phyloP scores from a whole-genome alignment of 2,888 invertebrate species.

The Abrostola triplasia region DNA sequence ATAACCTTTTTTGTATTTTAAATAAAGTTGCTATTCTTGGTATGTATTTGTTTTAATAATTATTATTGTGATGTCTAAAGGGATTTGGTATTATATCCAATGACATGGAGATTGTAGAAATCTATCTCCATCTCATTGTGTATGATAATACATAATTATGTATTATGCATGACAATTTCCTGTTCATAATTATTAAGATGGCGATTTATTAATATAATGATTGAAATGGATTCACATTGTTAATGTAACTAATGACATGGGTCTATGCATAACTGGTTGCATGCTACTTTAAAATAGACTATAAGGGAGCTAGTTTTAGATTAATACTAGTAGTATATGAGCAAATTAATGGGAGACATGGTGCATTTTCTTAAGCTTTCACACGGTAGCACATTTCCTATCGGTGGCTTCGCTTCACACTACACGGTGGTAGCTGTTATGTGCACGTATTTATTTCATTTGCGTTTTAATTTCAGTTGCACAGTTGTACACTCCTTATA shows the following conservation, averaged over 20 bases:
- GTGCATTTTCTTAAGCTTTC: constrained; percentile 86
- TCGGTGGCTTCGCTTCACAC: constrained; percentile 82
- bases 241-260: constrained; percentile 57
- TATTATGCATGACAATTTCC: constrained; percentile 55
- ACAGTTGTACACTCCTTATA: constrained; percentile 88
- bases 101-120: constrained; percentile 38
- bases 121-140: constrained; percentile 44
- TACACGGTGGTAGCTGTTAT: constrained; percentile 77
- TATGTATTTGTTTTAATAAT: constrained; percentile 74
- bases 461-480: constrained; percentile 88
- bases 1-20: constrained; percentile 87
- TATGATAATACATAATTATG: constrained; percentile 21
- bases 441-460: constrained; percentile 87
- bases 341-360: constrained; percentile 88
- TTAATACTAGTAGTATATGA: constrained; percentile 67
- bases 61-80: constrained; percentile 23
- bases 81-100: constrained; percentile 29
- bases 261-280: constrained; percentile 69
- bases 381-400: constrained; percentile 73
- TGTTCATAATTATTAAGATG: constrained; percentile 7
- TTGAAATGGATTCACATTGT: constrained; percentile 34
- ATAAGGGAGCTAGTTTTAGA: constrained; percentile 63
- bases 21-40: constrained; percentile 88
- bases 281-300: constrained; percentile 68
- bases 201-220: constrained; percentile 25